Evolutionary conservation across 2,888 invertebrate species (phyloP).

Genomic region (Agrochola litura): DNA sequence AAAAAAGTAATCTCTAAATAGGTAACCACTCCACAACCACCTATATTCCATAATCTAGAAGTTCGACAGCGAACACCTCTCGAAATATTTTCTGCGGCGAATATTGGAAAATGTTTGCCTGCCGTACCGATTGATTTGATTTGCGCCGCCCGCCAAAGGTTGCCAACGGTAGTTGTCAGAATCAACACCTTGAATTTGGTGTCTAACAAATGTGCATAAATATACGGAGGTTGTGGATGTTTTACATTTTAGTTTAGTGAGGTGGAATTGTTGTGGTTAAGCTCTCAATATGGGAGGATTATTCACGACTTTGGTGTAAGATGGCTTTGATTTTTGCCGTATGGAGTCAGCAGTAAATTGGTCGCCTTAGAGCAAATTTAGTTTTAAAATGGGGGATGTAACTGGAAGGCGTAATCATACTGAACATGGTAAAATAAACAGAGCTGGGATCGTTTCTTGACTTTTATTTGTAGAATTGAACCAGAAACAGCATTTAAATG

Average conservation of each 20-base stretch:
- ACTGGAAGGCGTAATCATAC: no score
- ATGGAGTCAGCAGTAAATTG: no score
- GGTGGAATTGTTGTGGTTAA: background rate
- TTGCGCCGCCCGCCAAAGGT: conserved; percentile 72
- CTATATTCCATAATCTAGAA: conserved; percentile 64
- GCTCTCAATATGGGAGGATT: no score
- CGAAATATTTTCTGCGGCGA: conserved; percentile 77
- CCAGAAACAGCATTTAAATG: no score
- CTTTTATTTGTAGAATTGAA: no score
- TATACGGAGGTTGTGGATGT: conserved; percentile 32
- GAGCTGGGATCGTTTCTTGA: no score
- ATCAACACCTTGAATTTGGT: conserved; percentile 67
- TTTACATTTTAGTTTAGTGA: conserved; percentile 42
- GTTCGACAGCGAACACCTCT: conserved; percentile 62
- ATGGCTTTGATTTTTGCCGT: no score
- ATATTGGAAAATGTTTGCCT: conserved; percentile 82
- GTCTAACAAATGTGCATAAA: conserved; percentile 61
- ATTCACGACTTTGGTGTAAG: no score
- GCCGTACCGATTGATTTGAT: conserved; percentile 81
- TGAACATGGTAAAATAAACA: no score
- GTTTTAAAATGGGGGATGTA: no score
- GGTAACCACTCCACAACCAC: conserved; percentile 34
- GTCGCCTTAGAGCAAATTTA: no score
- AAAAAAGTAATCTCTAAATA: no score
- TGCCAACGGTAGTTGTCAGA: conserved; percentile 67